Base-by-base conservation (phyloP, 2,113 vertebrate genomes). In the Platysternon megacephalum region DNA sequence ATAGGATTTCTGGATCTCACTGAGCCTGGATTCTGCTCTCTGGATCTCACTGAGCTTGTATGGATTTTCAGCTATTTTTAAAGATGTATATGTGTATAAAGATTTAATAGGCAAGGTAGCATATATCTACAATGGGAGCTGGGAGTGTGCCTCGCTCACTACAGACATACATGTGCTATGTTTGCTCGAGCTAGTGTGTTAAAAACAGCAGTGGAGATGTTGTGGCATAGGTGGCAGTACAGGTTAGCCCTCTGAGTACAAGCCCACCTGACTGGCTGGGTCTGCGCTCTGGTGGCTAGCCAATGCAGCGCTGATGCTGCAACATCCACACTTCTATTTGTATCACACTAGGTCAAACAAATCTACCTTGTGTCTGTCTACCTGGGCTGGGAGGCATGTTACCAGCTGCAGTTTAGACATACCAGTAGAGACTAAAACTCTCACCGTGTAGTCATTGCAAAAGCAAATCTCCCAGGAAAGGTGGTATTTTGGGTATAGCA, bases 61-160 rank as follows among this genome's bases (percentile, higher is more conserved):
- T n/a, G 24, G 29, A 93, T 95, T 89, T 92, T 80, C 11, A 91
- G 3, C 26, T 28, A 65, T 56, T 87, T 81, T 95, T n/a, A 94
- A 52, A 42, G 55, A 89, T 92, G 58, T 68, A 93, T 90, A 72
- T 8, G 4, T 44, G 13, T 46, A 46, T 46, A 78, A 44, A 28
- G 26, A 16, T 39, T 22, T 39, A 72, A 72, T 39, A 72, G 5
- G 65, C 35, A 11, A 72, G 39, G 17, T 3, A 5, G n/a, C n/a
- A 39, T 72, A 22, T 39, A 21, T 72, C 65, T 72, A 72, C 8
- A 39, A 11, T 22, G 17, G 65, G n/a, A 39, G n/a, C n/a, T 72
- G 21, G 9, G 19, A 72, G 65, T 72, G 14, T 68, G 16, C 16
- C 32, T n/a, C 61, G 3, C 61, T n/a, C n/a, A n/a, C n/a, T n/a